A percentile compares a stretch with the other conserved stretches of the same genome.
Conservation (phyloP, 2,797 vertebrate genomes). For the Eulemur coronatus region DNA sequence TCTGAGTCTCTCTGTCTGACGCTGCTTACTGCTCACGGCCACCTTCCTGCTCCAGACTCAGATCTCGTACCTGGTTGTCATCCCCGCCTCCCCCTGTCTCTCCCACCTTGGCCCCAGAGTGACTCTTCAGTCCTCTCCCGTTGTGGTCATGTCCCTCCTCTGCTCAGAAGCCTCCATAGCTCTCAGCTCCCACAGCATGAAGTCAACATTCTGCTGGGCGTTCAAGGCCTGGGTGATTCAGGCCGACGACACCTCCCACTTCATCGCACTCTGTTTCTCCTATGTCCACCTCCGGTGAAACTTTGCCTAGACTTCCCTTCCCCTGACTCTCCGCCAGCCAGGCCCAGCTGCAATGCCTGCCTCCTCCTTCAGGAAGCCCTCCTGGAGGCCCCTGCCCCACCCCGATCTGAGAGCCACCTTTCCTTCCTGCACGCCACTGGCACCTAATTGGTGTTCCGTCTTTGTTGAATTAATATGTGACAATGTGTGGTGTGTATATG, state of each 20-base stretch:
- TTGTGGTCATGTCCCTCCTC: background rate
- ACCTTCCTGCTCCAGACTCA: background rate
- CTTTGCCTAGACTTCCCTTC: background rate
- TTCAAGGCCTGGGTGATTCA: background rate
- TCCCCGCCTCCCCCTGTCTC: background rate
- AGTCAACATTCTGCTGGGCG: background rate
- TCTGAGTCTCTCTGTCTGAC: background rate
- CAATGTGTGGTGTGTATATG: background rate
- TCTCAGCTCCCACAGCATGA: background rate
- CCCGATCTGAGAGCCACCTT: background rate
- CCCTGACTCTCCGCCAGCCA: background rate
- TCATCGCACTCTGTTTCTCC: background rate
- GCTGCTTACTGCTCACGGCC: background rate
- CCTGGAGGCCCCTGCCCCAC: background rate
- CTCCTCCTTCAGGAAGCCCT: constrained; percentile 58
- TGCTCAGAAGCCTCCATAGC: background rate
- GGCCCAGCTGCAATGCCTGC: background rate
- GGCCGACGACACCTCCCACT: background rate
- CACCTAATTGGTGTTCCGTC: background rate
- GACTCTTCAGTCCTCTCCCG: background rate
- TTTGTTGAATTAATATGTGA: background rate
- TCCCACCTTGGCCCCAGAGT: background rate
- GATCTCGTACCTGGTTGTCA: background rate
- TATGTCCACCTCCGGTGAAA: background rate
- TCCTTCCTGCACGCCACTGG: background rate